Evolutionary conservation across 2,888 invertebrate species (phyloP), one percentile per base, ranked within the genome.

Genomic region (Cistogaster globosa): DNA sequence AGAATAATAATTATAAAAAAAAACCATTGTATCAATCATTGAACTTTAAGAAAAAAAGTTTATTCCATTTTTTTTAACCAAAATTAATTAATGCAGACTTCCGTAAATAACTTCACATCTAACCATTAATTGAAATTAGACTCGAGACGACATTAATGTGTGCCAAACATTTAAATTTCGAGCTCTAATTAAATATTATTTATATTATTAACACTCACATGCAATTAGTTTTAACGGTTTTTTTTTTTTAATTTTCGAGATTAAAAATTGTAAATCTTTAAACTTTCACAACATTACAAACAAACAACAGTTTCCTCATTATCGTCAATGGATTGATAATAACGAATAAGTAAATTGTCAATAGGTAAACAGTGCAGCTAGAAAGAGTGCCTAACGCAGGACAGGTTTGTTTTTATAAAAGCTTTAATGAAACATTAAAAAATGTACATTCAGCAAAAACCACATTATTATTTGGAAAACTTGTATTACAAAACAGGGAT

Each of bases 261-360:
- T 32, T 32, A 32, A 32, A 32, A 32, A 32, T 6, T 32, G 6
- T 32, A 7, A 32, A 32, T 32, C 32, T 32, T 32, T 7, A 32
- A 63, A 75, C 74, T 83, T 83, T 83, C 83, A 65, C 51, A 75
- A 65, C 32, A 78, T 51, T 51, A 63, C 36, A 71, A 38, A 68
- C 45, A 69, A 53, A 63, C 45, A 79, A 48, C 65, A 60, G 71
- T 84, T 84, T 84, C 84, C 84, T 84, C 79, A 76, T 84, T 79
- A 84, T 55, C 55, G 36, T 42, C 67, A 45, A 62, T 62, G 53
- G 42, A 60, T 65, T 65, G 36, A 79, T 63, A 62, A 78, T 26
- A 78, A n/a, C 72, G 45, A 45, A 77, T 62, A 74, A 74, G 55
- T 72, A 79, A 75, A 79, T 71, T 74, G 65, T 79, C 82, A 85